Conservation (phyloP, 2,113 vertebrate species). For the Camelus dromedarius region DNA sequence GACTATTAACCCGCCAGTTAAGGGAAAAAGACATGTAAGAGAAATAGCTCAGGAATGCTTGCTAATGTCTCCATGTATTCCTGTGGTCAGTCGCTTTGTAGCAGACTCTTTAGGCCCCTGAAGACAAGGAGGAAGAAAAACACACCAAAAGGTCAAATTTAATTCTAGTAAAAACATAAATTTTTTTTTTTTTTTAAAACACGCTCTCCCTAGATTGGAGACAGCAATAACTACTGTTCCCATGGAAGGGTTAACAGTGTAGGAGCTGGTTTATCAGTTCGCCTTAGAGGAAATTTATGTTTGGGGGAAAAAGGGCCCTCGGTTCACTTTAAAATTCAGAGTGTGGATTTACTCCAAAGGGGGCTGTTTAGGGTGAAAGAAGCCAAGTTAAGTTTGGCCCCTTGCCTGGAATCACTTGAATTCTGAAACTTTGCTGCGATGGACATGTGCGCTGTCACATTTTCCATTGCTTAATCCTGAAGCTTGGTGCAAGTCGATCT, state of each 20-base stretch:
- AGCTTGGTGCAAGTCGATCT: constrained; percentile 83
- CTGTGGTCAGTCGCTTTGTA: constrained; percentile 68
- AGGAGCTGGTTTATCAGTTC: constrained; percentile 49
- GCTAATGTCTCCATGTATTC: constrained; percentile 50
- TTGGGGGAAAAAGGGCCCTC: constrained; percentile 47
- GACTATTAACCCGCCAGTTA: not conserved
- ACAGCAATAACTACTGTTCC: not conserved
- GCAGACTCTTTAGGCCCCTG: constrained; percentile 61
- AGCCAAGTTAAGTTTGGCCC: constrained; percentile 89
- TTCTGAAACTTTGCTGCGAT: constrained; percentile 88
- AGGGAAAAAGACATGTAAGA: constrained; percentile 62
- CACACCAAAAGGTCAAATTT: constrained; percentile 44
- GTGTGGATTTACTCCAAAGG: constrained; percentile 87
- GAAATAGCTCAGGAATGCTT: constrained; percentile 42
- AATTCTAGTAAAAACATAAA: constrained; percentile 44
- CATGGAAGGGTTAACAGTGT: constrained; percentile 71
- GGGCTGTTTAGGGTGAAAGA: constrained; percentile 86
- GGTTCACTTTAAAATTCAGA: constrained; percentile 83
- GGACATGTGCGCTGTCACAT: constrained; percentile 88
- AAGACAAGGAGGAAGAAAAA: constrained; percentile 57
- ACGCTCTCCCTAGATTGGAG: not conserved
- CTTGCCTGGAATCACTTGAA: constrained; percentile 93
- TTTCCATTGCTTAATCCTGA: constrained; percentile 88
- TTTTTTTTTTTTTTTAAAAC: not conserved
- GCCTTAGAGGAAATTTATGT: constrained; percentile 66